These are phyloP conservation scores for Plotosus lineatus DNA, from an alignment of 2,113 vertebrate species.

Conservation along the genomic window DNA sequence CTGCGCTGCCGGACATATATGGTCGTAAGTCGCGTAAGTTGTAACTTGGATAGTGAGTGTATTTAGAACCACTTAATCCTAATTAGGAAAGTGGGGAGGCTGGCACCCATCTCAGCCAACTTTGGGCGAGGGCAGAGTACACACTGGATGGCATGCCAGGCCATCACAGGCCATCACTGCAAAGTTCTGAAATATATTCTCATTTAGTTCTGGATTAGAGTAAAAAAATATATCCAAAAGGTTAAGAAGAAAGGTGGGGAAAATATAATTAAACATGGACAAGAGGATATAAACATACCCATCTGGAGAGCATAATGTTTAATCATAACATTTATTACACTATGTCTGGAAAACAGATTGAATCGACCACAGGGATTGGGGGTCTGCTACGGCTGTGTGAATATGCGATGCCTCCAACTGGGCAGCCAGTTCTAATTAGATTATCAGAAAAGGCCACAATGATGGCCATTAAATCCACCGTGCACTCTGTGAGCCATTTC, in stretches of 20 bases:
- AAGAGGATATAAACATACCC: constrained; percentile 46
- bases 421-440: constrained; percentile 52
- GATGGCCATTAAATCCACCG: constrained; percentile 38
- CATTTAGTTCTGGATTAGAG: constrained; percentile 25
- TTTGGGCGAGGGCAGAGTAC: too few relatives aligned
- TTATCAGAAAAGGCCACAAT: constrained; percentile 53
- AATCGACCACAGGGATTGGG: constrained; percentile 34
- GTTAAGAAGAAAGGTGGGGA: constrained; percentile 15
- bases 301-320: constrained; percentile 49
- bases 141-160: too few relatives aligned
- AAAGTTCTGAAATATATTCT: constrained; percentile 1
- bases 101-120: too few relatives aligned
- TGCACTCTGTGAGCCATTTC: constrained; percentile 36
- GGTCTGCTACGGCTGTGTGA: constrained; percentile 38
- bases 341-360: constrained; percentile 59
- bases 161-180: background rate
- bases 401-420: constrained; percentile 47
- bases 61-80: too few relatives aligned
- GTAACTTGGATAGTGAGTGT: too few relatives aligned
- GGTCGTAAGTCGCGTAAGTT: too few relatives aligned
- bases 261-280: constrained; percentile 16
- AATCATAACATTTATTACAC: constrained; percentile 42
- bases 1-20: too few relatives aligned
- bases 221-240: background rate
- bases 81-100: too few relatives aligned